phyloP scores from a whole-genome alignment of 2,113 vertebrate genomes.

The Diadophis punctatus region DNA sequence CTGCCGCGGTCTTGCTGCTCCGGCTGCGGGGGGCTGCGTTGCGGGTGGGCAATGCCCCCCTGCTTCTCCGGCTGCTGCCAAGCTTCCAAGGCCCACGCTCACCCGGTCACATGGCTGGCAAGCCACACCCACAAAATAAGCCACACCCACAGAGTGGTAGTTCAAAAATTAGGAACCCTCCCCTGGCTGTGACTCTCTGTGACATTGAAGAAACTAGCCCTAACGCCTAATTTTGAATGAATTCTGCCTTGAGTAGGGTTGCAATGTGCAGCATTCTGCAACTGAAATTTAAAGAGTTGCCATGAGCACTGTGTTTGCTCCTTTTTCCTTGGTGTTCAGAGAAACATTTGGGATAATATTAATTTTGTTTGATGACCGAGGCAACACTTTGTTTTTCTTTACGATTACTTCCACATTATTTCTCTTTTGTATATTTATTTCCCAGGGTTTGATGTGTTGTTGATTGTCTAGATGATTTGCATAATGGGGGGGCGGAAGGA shows the following conservation, averaged over 20 bases:
- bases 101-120: too few relatives aligned
- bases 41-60: too few relatives aligned
- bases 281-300: neutral
- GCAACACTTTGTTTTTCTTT: neutral
- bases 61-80: too few relatives aligned
- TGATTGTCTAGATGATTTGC: neutral
- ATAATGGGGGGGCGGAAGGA: neutral
- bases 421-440: slow-evolving; percentile 4
- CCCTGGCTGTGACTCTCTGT: neutral
- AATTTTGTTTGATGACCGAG: neutral
- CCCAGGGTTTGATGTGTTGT: neutral
- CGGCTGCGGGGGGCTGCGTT: too few relatives aligned
- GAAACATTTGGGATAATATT: slow-evolving; percentile 1
- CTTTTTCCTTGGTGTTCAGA: neutral
- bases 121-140: too few relatives aligned
- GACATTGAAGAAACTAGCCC: neutral
- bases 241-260: neutral
- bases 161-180: too few relatives aligned
- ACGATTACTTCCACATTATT: neutral
- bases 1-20: too few relatives aligned
- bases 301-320: neutral
- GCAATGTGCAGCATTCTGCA: neutral
- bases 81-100: too few relatives aligned
- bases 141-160: too few relatives aligned
- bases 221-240: neutral